A percentile compares a stretch with the other conserved stretches of the same genome.
Evolutionary conservation across 2,113 vertebrate species (phyloP).

Genomic region (Chinchilla lanigera): DNA sequence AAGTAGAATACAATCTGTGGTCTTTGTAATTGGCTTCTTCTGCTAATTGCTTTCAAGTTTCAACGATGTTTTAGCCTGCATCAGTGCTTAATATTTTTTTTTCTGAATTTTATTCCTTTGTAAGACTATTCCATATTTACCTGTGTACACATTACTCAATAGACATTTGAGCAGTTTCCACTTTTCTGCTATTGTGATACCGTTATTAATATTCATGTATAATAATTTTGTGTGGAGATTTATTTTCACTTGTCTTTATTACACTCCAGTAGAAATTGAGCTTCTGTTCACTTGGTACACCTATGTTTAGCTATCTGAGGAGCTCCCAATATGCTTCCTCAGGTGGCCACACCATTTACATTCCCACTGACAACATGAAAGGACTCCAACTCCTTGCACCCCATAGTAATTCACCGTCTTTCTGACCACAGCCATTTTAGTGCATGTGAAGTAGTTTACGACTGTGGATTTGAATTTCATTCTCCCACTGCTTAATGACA

Average conservation of each 20-base stretch:
- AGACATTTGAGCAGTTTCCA: neutral
- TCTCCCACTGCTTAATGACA: neutral
- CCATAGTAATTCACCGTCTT: neutral
- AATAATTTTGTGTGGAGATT: neutral
- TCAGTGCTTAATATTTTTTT: neutral
- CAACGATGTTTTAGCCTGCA: neutral
- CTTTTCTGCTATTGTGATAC: neutral
- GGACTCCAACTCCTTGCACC: too few species aligned
- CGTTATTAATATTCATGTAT: neutral
- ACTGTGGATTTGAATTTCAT: neutral
- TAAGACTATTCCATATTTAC: neutral
- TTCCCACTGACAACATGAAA: neutral
- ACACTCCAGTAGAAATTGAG: neutral
- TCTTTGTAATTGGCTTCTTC: neutral
- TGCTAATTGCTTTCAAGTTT: neutral
- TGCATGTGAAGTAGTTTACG: neutral
- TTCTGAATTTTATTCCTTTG: neutral
- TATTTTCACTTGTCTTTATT: neutral
- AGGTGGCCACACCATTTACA: neutral
- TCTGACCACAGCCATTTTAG: neutral
- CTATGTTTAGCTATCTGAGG: neutral
- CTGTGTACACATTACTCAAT: too few species aligned
- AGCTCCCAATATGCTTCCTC: neutral
- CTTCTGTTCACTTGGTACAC: neutral
- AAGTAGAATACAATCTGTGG: neutral